Evolutionary conservation across 2,888 invertebrate genomes (phyloP).

Genomic region (Acrobasis suavella): DNA sequence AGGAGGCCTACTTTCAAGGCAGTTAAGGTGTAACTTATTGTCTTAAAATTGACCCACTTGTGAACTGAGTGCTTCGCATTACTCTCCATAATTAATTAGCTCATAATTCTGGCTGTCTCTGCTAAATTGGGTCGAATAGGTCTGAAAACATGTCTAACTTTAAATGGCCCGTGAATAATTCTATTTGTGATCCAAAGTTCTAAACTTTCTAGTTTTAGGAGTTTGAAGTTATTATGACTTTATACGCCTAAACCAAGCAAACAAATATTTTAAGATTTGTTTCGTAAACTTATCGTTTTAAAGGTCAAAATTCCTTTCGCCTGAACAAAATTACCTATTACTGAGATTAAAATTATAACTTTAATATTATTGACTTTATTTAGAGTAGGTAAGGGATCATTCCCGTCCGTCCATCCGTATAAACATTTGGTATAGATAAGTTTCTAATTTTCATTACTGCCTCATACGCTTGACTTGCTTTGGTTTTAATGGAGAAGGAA

Average conservation of each 20-base stretch:
- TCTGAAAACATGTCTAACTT: not conserved
- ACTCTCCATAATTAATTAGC: constrained; percentile 12
- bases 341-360: no score
- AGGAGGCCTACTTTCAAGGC: not conserved
- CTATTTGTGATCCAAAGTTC: not conserved
- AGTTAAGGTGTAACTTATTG: constrained; percentile 5
- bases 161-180: constrained; percentile 12
- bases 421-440: no score
- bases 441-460: no score
- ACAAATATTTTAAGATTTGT: not conserved
- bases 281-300: not conserved
- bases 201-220: not conserved
- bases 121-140: constrained; percentile 6
- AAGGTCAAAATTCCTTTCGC: no score
- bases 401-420: no score
- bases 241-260: no score
- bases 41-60: constrained; percentile 13
- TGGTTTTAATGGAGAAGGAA: no score
- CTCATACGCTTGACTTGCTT: no score
- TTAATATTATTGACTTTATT: no score
- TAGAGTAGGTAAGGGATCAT: no score
- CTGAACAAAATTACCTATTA: no score
- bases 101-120: constrained; percentile 12
- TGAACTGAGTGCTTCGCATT: constrained; percentile 3
- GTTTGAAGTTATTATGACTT: not conserved